phyloP scores from a whole-genome alignment of 2,113 vertebrate genomes.

The Lucifuga dentata region DNA sequence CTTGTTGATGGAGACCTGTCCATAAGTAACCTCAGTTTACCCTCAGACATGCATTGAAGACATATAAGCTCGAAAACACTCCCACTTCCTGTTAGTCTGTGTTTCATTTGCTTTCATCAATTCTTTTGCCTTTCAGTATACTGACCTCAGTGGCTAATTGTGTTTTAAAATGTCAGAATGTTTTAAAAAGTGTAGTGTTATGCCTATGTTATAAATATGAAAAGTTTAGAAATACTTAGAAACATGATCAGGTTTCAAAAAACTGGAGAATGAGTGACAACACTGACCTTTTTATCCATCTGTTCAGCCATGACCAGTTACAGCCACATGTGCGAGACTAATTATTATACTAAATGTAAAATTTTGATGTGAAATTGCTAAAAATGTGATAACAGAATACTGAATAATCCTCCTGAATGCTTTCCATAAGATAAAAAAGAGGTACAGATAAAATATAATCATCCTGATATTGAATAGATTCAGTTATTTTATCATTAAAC shows the following conservation, averaged over 20 bases:
- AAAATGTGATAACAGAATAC: too few species aligned
- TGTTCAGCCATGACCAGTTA: too few species aligned
- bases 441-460: neutral
- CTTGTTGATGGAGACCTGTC: conserved; percentile 9
- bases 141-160: neutral
- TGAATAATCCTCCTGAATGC: neutral
- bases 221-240: neutral
- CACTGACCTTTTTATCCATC: too few species aligned
- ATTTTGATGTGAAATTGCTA: too few species aligned
- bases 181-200: neutral
- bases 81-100: neutral
- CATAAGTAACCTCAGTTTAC: conserved; percentile 36
- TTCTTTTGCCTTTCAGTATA: neutral
- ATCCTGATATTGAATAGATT: too few species aligned
- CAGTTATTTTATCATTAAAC: too few species aligned
- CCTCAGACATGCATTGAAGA: neutral
- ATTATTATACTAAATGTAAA: too few species aligned
- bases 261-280: too few species aligned
- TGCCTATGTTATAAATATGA: too few species aligned
- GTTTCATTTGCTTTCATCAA: neutral
- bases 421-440: conserved; percentile 1
- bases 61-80: conserved; percentile 1
- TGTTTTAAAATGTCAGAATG: neutral
- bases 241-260: neutral
- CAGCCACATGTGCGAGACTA: neutral